Evolutionary conservation across 2,888 invertebrate genomes (phyloP).

Genomic region (Hoplodrina blanda): DNA sequence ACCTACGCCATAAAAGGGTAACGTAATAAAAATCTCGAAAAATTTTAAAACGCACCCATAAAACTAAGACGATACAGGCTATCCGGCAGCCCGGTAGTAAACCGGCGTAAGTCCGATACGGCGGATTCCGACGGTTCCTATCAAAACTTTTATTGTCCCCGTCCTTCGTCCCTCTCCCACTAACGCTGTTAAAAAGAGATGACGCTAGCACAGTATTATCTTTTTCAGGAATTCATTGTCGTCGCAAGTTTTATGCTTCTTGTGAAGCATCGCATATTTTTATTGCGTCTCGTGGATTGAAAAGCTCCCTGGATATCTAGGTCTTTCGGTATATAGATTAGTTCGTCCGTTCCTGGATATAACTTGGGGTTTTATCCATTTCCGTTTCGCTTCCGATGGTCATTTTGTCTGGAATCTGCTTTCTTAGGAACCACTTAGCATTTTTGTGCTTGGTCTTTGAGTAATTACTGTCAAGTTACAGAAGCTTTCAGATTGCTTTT

Average conservation of each 20-base stretch:
- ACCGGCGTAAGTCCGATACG: slow-evolving; percentile 86
- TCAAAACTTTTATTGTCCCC: slow-evolving; percentile 88
- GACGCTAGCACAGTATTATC: slow-evolving; percentile 82
- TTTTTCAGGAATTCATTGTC: slow-evolving; percentile 90
- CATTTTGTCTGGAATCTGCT: slow-evolving; percentile 10
- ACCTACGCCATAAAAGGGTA: slow-evolving; percentile 71
- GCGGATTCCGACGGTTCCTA: slow-evolving; percentile 86
- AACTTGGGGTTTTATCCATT: slow-evolving; percentile 38
- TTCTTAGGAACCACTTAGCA: background rate
- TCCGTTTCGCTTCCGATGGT: slow-evolving; percentile 8
- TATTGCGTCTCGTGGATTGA: slow-evolving; percentile 87
- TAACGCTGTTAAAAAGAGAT: slow-evolving; percentile 83
- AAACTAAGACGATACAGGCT: slow-evolving; percentile 83
- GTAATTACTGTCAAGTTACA: background rate
- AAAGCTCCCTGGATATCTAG: slow-evolving; percentile 76
- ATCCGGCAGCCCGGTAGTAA: slow-evolving; percentile 77
- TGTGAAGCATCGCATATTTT: slow-evolving; percentile 88
- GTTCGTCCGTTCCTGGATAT: slow-evolving; percentile 38
- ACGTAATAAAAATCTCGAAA: slow-evolving; percentile 80
- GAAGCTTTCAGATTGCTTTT: background rate
- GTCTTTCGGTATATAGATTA: slow-evolving; percentile 63
- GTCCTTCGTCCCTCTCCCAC: slow-evolving; percentile 84
- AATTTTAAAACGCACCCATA: slow-evolving; percentile 83
- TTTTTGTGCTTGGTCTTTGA: slow-evolving; percentile 12
- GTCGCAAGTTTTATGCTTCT: slow-evolving; percentile 86